A percentile compares a stretch with the other conserved stretches of the same genome.
These are phyloP conservation scores for Calycopis cecrops DNA, from an alignment of 1,140 invertebrate species.

Conservation along the genomic window DNA sequence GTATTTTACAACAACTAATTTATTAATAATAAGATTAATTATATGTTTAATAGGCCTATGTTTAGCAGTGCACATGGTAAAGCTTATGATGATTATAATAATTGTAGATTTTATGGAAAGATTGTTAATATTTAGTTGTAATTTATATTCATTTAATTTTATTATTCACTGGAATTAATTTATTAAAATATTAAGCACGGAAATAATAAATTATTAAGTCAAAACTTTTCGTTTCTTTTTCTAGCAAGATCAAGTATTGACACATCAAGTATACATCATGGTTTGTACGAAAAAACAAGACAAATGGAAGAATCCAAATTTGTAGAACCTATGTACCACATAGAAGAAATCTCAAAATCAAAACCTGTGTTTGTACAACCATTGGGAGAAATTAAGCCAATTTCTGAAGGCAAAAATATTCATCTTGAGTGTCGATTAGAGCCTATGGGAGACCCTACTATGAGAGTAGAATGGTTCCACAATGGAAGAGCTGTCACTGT, in stretches of 20 bases:
- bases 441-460: constrained; percentile 96
- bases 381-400: constrained; percentile 86
- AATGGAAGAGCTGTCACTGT: constrained; percentile 92
- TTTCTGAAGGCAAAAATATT: constrained; percentile 93
- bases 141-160: too few species aligned
- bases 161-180: too few species aligned
- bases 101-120: too few species aligned
- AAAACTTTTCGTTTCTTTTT: constrained; percentile 39
- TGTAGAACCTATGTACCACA: constrained; percentile 90
- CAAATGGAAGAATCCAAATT: constrained; percentile 90
- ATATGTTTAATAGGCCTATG: too few species aligned
- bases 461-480: constrained; percentile 96
- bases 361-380: constrained; percentile 93
- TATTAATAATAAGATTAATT: too few species aligned
- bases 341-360: constrained; percentile 95
- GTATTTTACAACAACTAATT: constrained; percentile 1
- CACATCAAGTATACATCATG: constrained; percentile 90
- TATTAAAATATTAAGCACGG: too few species aligned
- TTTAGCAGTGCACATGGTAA: too few species aligned
- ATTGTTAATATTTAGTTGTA: too few species aligned
- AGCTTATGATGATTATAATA: too few species aligned
- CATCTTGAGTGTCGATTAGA: constrained; percentile 93
- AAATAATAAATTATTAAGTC: neutral
- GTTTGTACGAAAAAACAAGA: constrained; percentile 90
- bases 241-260: constrained; percentile 89